Evolutionary conservation across 2,113 vertebrate genomes (phyloP).

Genomic region (Megalops atlanticus): DNA sequence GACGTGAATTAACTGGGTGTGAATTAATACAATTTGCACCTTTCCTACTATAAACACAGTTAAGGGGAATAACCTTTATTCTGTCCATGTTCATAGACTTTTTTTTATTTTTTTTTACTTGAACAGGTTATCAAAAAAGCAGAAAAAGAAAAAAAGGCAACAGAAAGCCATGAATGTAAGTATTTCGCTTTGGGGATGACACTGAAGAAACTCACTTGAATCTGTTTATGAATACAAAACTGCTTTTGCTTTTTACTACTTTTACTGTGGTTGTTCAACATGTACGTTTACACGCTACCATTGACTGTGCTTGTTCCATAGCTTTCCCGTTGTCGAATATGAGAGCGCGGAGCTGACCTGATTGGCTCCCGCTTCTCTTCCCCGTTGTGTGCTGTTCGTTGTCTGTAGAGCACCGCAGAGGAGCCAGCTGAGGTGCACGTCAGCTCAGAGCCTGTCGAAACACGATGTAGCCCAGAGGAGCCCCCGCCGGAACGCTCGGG

Average conservation of each 20-base stretch:
- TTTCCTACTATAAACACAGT: too few relatives aligned
- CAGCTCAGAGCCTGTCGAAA: background rate
- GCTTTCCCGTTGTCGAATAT: background rate
- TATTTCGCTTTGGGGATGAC: conserved; percentile 14
- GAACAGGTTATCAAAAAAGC: conserved; percentile 87
- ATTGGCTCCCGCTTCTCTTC: background rate
- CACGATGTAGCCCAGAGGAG: conserved; percentile 7
- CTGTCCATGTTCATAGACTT: background rate
- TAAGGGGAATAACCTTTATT: background rate
- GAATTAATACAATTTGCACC: too few relatives aligned
- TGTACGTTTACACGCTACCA: background rate
- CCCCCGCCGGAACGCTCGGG: conserved; percentile 23
- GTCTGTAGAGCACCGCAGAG: conserved; percentile 42
- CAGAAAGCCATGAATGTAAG: conserved; percentile 70
- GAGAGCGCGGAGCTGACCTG: background rate
- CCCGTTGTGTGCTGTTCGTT: background rate
- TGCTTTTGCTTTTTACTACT: too few relatives aligned
- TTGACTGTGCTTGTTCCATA: background rate
- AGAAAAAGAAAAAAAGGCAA: conserved; percentile 84
- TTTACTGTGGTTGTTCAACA: background rate
- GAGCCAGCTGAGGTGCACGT: conserved; percentile 16
- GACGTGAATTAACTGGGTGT: too few relatives aligned
- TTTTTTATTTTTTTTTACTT: background rate
- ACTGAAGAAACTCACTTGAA: too few relatives aligned
- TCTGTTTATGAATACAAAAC: too few relatives aligned